phyloP scores from a whole-genome alignment of 2,797 vertebrate genomes.

The Muscicapa comitata region DNA sequence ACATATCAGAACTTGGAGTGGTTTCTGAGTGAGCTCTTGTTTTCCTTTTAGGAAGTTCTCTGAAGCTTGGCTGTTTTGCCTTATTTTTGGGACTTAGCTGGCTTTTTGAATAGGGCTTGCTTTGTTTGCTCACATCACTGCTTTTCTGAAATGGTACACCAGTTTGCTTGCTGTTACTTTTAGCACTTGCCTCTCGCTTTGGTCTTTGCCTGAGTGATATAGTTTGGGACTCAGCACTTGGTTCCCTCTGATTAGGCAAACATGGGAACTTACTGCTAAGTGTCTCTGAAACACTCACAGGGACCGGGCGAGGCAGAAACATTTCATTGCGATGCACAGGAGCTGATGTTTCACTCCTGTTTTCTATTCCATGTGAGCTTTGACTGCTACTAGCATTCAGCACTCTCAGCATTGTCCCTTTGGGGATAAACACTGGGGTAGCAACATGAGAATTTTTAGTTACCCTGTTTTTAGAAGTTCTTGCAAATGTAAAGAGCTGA shows the following conservation, averaged over 20 bases:
- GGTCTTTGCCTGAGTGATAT: conserved; percentile 41
- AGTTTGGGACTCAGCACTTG: background rate
- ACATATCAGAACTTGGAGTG: conserved; percentile 37
- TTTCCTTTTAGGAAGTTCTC: conserved; percentile 62
- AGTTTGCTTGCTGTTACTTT: background rate
- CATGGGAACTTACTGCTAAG: background rate
- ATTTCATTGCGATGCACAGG: conserved; percentile 20
- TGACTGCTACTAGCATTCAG: conserved; percentile 58
- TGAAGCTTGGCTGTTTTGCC: conserved; percentile 10
- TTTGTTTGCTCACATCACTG: conserved; percentile 17
- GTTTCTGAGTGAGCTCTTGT: conserved; percentile 17
- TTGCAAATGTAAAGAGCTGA: background rate
- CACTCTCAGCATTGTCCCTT: conserved; percentile 77
- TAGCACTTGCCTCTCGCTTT: conserved; percentile 45
- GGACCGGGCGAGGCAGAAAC: conserved; percentile 56
- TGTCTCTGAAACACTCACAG: conserved; percentile 43
- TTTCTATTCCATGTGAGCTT: conserved; percentile 15
- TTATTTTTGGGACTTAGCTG: conserved; percentile 48
- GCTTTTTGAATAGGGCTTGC: conserved; percentile 18
- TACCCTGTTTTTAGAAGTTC: conserved; percentile 30
- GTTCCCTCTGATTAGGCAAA: background rate
- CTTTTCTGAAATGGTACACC: background rate
- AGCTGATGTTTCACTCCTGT: background rate
- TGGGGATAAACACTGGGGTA: conserved; percentile 74
- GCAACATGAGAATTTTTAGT: conserved; percentile 56